These are phyloP conservation scores for Ammodytes dubius DNA, from an alignment of 2,113 vertebrate species.

Conservation along the genomic window DNA sequence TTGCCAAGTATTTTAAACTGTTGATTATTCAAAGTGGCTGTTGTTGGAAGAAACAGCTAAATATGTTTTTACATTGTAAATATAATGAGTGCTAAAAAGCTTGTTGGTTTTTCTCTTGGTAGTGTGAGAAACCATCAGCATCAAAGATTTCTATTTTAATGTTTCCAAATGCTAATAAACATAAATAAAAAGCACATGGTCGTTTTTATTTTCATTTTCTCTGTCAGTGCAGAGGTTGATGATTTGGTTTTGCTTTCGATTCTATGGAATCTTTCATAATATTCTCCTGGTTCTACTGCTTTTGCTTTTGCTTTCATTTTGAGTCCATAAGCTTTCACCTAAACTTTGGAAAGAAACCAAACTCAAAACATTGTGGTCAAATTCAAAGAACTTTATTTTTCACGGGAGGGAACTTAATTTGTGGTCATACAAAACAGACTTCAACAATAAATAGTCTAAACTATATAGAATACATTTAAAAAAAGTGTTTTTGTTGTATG, in stretches of 20 bases:
- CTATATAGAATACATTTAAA: too few species aligned
- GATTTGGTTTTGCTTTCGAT: not conserved
- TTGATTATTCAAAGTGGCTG: not conserved
- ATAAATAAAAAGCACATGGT: not conserved
- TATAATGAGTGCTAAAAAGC: not conserved
- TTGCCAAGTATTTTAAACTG: not conserved
- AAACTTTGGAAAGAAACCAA: not conserved
- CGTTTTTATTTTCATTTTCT: not conserved
- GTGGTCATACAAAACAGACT: too few species aligned
- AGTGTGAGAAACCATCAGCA: not conserved
- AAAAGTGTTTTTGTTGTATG: not conserved
- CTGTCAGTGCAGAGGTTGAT: not conserved
- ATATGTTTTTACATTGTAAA: constrained; percentile 4
- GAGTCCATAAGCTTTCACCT: not conserved
- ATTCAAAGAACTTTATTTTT: too few species aligned
- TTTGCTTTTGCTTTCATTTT: constrained; percentile 35
- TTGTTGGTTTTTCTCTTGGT: not conserved
- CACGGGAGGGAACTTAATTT: too few species aligned
- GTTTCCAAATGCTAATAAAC: constrained; percentile 51
- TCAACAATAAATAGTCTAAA: too few species aligned
- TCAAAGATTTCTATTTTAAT: not conserved
- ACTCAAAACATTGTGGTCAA: not conserved
- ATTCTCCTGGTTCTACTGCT: not conserved
- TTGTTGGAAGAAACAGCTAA: not conserved
- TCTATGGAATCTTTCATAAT: not conserved